A percentile compares a stretch with the other conserved stretches of the same genome.
Evolutionary conservation across 2,113 vertebrate species (phyloP).

Genomic region (Rhadina sibilatrix): DNA sequence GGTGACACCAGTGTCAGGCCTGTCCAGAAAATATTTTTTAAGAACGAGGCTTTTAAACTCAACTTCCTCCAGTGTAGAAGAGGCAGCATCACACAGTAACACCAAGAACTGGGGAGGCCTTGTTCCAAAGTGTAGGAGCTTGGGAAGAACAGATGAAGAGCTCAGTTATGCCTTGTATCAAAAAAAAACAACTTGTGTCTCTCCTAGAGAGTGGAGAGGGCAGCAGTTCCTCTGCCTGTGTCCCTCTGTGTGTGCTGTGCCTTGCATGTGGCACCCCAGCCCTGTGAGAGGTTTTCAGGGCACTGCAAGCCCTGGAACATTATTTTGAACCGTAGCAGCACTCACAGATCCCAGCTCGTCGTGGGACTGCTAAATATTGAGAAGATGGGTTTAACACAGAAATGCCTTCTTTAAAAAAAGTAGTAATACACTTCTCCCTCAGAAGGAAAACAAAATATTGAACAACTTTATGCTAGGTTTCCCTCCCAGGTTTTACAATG

Average conservation of each 20-base stretch:
- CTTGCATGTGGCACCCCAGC: not conserved
- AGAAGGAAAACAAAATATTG: not conserved
- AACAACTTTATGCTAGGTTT: not conserved
- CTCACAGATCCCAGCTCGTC: not conserved
- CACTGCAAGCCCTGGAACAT: not conserved
- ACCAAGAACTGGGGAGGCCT: not conserved
- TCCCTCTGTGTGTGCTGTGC: not conserved
- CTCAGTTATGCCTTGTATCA: not conserved
- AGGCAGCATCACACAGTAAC: not conserved
- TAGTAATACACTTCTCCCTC: not conserved
- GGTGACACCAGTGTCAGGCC: conserved; percentile 59
- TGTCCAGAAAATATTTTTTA: conserved; percentile 40
- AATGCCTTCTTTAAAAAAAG: not conserved
- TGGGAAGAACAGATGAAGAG: not conserved
- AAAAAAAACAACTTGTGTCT: not conserved
- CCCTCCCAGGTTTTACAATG: accelerated
- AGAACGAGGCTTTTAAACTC: not conserved
- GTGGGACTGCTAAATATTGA: not conserved
- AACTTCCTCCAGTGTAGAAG: not conserved
- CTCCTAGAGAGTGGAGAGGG: not conserved
- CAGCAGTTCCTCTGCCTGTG: not conserved
- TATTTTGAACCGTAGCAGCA: accelerated
- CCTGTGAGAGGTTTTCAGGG: accelerated
- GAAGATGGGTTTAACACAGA: not conserved
- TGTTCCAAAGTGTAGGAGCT: not conserved